Conservation (phyloP, 2,888 invertebrate genomes). For the Metalampra italica region DNA sequence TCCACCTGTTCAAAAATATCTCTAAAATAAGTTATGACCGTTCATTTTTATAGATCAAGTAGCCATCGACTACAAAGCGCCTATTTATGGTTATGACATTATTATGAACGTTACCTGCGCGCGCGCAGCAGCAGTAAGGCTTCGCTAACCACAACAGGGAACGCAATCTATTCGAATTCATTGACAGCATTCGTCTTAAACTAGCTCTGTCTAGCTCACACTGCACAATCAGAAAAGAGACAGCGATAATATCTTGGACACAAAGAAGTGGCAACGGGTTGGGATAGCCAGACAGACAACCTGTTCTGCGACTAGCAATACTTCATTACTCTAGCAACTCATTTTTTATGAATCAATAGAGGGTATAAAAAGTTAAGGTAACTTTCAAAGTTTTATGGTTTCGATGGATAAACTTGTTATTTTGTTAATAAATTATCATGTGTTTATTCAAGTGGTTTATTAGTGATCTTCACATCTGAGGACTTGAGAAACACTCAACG, state of each 20-base stretch:
- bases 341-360: constrained; percentile 26
- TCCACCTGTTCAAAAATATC: too few species aligned
- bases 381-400: too few species aligned
- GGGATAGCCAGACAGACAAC: constrained; percentile 38
- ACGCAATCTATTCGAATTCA: constrained; percentile 17
- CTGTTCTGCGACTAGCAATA: constrained; percentile 41
- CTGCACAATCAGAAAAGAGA: constrained; percentile 21
- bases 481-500: too few species aligned
- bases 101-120: constrained; percentile 6
- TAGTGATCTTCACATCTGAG: too few species aligned
- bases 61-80: constrained; percentile 5
- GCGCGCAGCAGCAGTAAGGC: constrained; percentile 38
- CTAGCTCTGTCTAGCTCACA: constrained; percentile 25
- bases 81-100: constrained; percentile 9
- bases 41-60: constrained; percentile 3
- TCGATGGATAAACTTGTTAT: too few species aligned
- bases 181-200: constrained; percentile 21
- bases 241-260: constrained; percentile 20
- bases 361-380: not conserved
- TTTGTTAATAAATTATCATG: too few species aligned
- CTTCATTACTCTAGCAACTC: constrained; percentile 26
- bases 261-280: constrained; percentile 26
- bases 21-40: not conserved
- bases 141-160: constrained; percentile 55
- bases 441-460: too few species aligned